Base-by-base conservation (phyloP, 2,888 invertebrate genomes). In the Erynnis tages region DNA sequence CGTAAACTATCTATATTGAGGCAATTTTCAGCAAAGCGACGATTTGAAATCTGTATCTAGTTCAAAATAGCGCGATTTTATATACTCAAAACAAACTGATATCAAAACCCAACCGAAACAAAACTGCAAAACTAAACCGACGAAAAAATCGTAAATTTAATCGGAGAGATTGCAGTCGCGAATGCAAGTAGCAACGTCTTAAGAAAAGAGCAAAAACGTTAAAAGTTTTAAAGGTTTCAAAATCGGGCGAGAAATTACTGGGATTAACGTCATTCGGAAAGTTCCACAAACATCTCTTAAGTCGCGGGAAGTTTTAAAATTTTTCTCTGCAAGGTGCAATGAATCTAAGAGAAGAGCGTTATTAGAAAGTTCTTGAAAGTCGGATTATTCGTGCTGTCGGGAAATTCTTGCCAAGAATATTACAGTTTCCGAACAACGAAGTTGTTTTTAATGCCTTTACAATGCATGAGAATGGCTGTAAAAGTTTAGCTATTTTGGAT, bases 261-360 rank as follows among this genome's bases (percentile, higher is more conserved):
- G 56, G 54, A 60, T 59, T 56, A 59, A 60, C 57, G 59, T 57
- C 54, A 59, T 57, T 56, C 49, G 54, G 48, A 59, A 60, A 59
- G 50, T 60, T 60, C 49, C 54, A 40, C 54, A 57, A 60, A 57
- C 54, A 59, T 56, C 37, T 54, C 54, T 54, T 49, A 59, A 54
- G 55, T 55, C 44, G 49, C 32, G 49, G 54, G 49, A 58, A 58
- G 54, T 56, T 56, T 55, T 49, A 44, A 52, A 52, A 50, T 16
- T 52, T 68, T 74, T 76, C 81, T 81, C 79, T 75, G 72, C 76
- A 73, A 80, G 76, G 73, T 79, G 82, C 82, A 81, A 82, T 83
- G 77, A 81, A 84, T 85, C 79, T 80, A 76, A 74, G 71, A 66
- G 69, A 69, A 68, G 55, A 67, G 67, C 67, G 77, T 80, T 83